Base-by-base conservation (phyloP, 2,113 vertebrate genomes). In the Lepus americanus region DNA sequence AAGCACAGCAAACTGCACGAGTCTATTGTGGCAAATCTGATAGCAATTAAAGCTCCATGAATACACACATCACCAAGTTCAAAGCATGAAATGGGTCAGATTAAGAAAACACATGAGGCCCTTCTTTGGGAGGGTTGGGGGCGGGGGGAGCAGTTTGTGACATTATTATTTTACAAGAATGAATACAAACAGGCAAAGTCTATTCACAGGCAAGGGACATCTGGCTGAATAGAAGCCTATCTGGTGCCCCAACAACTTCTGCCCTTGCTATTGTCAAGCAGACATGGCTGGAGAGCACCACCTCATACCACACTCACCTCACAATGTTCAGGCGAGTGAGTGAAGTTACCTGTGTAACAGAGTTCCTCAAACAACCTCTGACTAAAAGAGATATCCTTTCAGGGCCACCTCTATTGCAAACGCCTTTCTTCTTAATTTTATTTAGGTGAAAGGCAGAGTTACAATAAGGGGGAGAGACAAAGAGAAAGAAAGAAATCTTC, bases 1-100 rank as follows among this genome's bases (percentile, higher is more conserved):
- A 51, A 44, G 90, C 95, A 92, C 64, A 96, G 76, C 78, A 82
- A 85, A 87, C n/a, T 36, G 1, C 55, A 82, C 27, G 66, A 36
- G 76, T 79, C 33, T 49, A 12, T 14, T 10, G 33, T 23, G n/a
- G 25, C 66, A 59, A 72, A 66, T 78, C 86, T 49, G n/a, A 79
- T 6, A 74, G 69, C 66, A 90, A 82, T 82, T 66, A 82, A 88
- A 70, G 67, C 76, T 87, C 69, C 61, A 39, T 76, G 72, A 67
- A 90, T n/a, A 29, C 6, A 74, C 36, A 36, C 22, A 83, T 64
- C 33, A 33, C n/a, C 27, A 55, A 59, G 78, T 33, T 80, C n/a
- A 31, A 91, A 87, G 88, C 88, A 85, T 53, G 63, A 78, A 73
- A 36, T 22, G 33, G 39, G 8, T 51, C 51, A 22, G 25, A 81